A percentile compares a stretch with the other conserved stretches of the same genome.
phyloP scores from a whole-genome alignment of 2,797 vertebrate genomes.

The Sebastes vulpes region DNA sequence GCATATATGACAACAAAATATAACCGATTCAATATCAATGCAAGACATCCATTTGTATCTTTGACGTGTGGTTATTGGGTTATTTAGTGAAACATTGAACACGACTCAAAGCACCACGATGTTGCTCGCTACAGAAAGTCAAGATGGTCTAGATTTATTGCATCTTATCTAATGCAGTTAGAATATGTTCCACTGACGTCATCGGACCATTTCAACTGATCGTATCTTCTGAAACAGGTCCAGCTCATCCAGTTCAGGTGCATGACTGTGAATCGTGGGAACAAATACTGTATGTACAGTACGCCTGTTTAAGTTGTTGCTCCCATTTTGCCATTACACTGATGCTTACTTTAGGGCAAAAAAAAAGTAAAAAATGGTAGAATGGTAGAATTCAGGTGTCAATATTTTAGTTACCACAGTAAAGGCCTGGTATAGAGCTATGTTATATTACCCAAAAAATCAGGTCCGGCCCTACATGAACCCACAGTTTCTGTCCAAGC shows the following conservation, averaged over 20 bases:
- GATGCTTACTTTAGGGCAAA: not conserved
- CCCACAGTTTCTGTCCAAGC: too few relatives aligned
- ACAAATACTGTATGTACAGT: not conserved
- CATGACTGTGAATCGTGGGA: not conserved
- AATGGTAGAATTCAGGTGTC: not conserved
- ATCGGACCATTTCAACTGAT: not conserved
- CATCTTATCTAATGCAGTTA: not conserved
- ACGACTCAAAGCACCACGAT: slow-evolving; percentile 27
- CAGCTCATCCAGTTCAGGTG: not conserved
- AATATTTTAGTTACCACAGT: not conserved
- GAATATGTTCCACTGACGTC: not conserved
- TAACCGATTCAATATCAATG: slow-evolving; percentile 9
- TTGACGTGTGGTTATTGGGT: slow-evolving; percentile 9
- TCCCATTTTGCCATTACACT: not conserved
- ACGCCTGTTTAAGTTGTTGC: not conserved
- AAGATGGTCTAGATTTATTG: not conserved
- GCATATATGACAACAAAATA: slow-evolving; percentile 50
- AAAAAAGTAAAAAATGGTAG: not conserved
- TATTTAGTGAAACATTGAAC: slow-evolving; percentile 38
- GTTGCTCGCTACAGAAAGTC: not conserved
- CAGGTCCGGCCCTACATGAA: too few relatives aligned
- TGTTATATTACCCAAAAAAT: too few relatives aligned
- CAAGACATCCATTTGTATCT: slow-evolving; percentile 27
- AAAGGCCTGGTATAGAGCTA: not conserved
- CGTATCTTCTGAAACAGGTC: not conserved